phyloP scores from a whole-genome alignment of 2,113 vertebrate species.

The Nothocercus julius region DNA sequence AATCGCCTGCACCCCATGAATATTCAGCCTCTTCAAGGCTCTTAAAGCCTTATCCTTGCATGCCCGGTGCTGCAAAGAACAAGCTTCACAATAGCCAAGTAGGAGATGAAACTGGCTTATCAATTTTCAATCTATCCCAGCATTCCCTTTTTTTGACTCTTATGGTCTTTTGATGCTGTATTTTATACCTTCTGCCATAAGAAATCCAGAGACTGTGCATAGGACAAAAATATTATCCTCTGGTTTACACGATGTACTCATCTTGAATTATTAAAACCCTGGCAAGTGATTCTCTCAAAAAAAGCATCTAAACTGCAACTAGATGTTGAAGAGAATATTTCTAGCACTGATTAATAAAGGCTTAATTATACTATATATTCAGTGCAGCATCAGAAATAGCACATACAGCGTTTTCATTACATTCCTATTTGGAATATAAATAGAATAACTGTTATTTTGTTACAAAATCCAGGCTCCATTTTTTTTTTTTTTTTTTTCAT shows the following conservation, averaged over 20 bases:
- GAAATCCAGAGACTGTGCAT: background rate
- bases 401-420: background rate
- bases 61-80: background rate
- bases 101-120: background rate
- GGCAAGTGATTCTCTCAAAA: background rate
- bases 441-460: constrained; percentile 24
- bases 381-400: constrained; percentile 45
- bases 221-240: background rate
- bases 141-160: background rate
- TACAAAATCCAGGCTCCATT: background rate
- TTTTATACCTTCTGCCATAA: background rate
- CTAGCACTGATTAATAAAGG: constrained; percentile 60
- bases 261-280: background rate
- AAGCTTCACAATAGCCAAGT: background rate
- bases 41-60: background rate
- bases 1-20: background rate
- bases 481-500: background rate
- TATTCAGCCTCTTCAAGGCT: background rate
- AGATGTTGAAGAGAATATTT: constrained; percentile 36
- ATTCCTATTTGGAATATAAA: constrained; percentile 42
- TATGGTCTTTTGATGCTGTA: background rate
- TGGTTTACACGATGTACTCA: background rate
- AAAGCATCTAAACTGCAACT: constrained; percentile 5
- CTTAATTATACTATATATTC: constrained; percentile 54
- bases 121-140: background rate